Percentiles rank a stretch among this genome's conserved stretches.
These are phyloP conservation scores for Syngnathus typhle DNA, from an alignment of 2,113 vertebrate species.

Conservation along the genomic window DNA sequence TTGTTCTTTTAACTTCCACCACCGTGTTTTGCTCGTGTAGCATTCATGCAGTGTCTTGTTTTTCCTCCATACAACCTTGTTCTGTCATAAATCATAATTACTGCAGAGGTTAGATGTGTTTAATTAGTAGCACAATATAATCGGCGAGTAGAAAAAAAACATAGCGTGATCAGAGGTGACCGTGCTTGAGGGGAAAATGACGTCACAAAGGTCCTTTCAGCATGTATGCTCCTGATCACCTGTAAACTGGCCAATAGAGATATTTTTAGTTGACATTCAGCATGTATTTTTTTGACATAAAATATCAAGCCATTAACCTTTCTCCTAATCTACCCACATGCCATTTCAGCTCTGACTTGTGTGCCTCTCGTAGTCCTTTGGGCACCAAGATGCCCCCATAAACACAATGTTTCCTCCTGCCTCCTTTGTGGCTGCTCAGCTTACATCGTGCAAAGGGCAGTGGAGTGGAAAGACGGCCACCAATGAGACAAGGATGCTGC, in stretches of 20 bases:
- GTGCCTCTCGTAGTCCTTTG: not conserved
- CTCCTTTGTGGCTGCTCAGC: constrained; percentile 62
- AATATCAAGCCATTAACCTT: not conserved
- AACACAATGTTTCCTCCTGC: constrained; percentile 28
- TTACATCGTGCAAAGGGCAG: constrained; percentile 65
- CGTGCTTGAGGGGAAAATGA: not conserved
- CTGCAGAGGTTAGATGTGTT: not conserved
- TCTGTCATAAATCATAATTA: not conserved
- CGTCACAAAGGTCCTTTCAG: not conserved
- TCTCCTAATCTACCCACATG: not conserved
- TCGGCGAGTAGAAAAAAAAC: not conserved
- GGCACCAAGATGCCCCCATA: constrained; percentile 48
- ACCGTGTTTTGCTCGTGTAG: too few relatives aligned
- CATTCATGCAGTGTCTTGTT: not conserved
- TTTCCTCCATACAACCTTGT: constrained; percentile 1
- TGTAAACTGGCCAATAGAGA: not conserved
- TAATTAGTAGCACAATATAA: not conserved
- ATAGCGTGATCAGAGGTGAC: not conserved
- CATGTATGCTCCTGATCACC: not conserved
- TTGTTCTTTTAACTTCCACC: too few relatives aligned
- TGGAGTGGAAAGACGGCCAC: constrained; percentile 50
- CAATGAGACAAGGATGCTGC: constrained; percentile 42
- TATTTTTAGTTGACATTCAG: not conserved
- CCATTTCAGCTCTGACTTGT: not conserved
- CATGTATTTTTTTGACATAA: not conserved